Evolutionary conservation across 2,797 vertebrate species (phyloP), one percentile per base, ranked within the genome.

Genomic region (Microctenopoma stevenorrisi): DNA sequence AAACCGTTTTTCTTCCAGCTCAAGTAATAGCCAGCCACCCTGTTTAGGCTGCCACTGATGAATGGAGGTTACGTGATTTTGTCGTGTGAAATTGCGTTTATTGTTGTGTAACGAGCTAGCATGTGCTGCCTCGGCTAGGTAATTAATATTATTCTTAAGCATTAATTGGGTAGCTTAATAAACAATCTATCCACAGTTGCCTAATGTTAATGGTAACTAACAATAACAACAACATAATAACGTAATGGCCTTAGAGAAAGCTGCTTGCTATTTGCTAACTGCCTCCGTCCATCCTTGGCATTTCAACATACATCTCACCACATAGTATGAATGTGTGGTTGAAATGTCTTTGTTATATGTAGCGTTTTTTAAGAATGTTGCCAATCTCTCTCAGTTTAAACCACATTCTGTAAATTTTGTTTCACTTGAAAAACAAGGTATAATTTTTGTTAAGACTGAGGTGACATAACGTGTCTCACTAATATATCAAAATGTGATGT

Each of bases 21-120:
- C 15, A 2, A 16, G 43, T 59, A 13, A 9, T 37, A 59, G 4
- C 18, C 35, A 58, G n/a, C 2, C 26, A 4, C 0, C 28, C 4
- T 26, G 25, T 33, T 58, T 38, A 7, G 43, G 1, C 30, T 54
- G 18, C 43, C 25, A 38, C 15, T 1, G 13, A n/a, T 22, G 47
- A 61, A 40, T 22, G 30, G 48, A 30, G 37, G 26, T 55, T 76
- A 9, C 44, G 52, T 60, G 50, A 12, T 59, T 68, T 46, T 30
- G 16, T 51, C 47, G 37, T 71, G 40, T 68, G 38, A 57, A 76
- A 79, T 70, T 64, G 59, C 76, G 69, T 77, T 83, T 76, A 71
- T 85, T 88, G 85, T 86, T 72, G 76, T 83, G 64, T 74, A 90
- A 79, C 69, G 75, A 66, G 71, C 73, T 63, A 67, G 55, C 65